Percentiles rank a stretch among this genome's conserved stretches.
Evolutionary conservation across 2,113 vertebrate species (phyloP).

Genomic region (Petroica traversi): DNA sequence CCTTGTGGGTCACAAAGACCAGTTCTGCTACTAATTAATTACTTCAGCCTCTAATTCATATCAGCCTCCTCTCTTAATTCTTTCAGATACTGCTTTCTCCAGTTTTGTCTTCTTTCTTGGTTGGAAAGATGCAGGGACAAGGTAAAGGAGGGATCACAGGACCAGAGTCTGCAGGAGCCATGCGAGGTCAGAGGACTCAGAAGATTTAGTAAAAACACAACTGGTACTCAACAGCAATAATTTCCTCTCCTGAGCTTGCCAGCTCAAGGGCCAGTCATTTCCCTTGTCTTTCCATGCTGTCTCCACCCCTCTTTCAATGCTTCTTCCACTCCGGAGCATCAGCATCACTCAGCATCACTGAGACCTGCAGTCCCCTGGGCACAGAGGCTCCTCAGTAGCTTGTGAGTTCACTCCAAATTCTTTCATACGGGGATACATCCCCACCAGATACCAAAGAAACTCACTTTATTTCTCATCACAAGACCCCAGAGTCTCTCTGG

Average conservation of each 20-base stretch:
- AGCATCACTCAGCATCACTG: neutral
- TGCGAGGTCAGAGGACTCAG: neutral
- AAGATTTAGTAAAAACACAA: neutral
- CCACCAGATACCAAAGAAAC: rapidly evolving
- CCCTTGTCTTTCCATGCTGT: neutral
- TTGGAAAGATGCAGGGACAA: neutral
- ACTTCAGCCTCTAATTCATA: neutral
- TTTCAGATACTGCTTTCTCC: neutral
- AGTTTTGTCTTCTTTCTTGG: neutral
- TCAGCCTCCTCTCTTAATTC: neutral
- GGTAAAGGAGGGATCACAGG: neutral
- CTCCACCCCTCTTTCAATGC: neutral
- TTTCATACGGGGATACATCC: neutral
- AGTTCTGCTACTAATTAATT: neutral
- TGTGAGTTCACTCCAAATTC: neutral
- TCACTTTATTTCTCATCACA: neutral
- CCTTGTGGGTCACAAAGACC: neutral
- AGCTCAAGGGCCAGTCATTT: neutral
- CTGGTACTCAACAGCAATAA: neutral
- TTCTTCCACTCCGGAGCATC: neutral
- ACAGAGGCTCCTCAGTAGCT: neutral
- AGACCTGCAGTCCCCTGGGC: neutral
- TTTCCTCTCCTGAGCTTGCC: neutral
- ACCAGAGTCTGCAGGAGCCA: neutral
- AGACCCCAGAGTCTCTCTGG: neutral